These are phyloP conservation scores for Ranitomeya variabilis DNA, from an alignment of 2,113 vertebrate species.

Conservation along the genomic window DNA sequence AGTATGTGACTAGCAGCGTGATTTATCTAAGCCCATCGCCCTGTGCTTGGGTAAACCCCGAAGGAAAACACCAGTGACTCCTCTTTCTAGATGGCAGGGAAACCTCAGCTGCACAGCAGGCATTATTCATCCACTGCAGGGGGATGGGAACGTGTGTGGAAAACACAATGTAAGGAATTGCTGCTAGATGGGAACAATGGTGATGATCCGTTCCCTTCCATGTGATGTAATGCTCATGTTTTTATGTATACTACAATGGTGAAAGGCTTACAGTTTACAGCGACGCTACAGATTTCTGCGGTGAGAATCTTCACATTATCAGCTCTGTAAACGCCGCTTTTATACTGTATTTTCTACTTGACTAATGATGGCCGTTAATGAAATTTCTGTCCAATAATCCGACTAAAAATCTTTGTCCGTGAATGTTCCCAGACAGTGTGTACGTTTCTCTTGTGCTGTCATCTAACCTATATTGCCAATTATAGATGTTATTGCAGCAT, in stretches of 20 bases:
- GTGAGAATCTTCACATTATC: not conserved
- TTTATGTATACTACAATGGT: not conserved
- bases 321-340: no score
- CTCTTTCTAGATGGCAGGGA: not conserved
- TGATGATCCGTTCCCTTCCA: not conserved
- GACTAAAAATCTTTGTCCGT: no score
- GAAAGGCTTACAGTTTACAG: not conserved
- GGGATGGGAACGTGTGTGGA: slow-evolving; percentile 18
- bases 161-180: slow-evolving; percentile 1
- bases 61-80: slow-evolving; percentile 19
- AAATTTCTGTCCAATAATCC: no score
- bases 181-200: not conserved
- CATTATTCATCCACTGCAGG: slow-evolving; percentile 13
- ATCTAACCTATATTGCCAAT: no score
- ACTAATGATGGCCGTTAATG: no score
- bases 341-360: no score
- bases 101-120: slow-evolving; percentile 45
- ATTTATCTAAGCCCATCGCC: not conserved
- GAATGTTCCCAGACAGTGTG: no score
- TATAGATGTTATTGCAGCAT: no score
- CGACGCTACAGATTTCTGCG: not conserved
- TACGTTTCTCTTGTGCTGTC: no score
- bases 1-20: not conserved
- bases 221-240: not conserved
- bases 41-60: slow-evolving; percentile 10